These are phyloP conservation scores for Torymus texanus DNA, from an alignment of 2,888 invertebrate species.

Conservation along the genomic window DNA sequence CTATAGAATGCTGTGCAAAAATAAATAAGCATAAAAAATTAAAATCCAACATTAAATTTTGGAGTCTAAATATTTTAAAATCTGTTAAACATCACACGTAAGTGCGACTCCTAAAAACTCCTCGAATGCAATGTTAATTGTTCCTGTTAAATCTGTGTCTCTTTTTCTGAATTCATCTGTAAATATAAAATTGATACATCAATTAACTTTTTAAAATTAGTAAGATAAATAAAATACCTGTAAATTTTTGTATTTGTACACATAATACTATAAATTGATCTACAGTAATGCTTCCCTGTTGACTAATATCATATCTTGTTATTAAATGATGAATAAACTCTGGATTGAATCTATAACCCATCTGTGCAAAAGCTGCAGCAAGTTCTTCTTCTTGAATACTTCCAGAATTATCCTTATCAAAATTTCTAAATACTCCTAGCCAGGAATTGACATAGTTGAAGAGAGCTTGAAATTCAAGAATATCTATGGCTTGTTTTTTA, in stretches of 20 bases:
- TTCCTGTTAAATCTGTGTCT: constrained; percentile 87
- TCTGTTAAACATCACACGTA: constrained; percentile 79
- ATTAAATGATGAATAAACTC: constrained; percentile 86
- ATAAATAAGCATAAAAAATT: constrained; percentile 15
- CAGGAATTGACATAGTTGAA: constrained; percentile 93
- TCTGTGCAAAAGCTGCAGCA: constrained; percentile 85
- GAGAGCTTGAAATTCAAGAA: constrained; percentile 89
- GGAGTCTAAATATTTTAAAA: constrained; percentile 13
- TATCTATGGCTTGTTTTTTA: constrained; percentile 87
- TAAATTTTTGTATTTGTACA: constrained; percentile 91
- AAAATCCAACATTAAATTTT: background rate
- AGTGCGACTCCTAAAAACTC: constrained; percentile 92
- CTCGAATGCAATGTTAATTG: constrained; percentile 91
- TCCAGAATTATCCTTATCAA: constrained; percentile 91
- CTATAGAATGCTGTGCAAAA: background rate
- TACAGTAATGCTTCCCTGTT: constrained; percentile 82
- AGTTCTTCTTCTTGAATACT: constrained; percentile 89
- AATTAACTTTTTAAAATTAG: constrained; percentile 27
- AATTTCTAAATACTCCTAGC: constrained; percentile 89
- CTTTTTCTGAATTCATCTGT: constrained; percentile 88
- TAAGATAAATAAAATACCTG: constrained; percentile 63
- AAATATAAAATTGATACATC: constrained; percentile 52
- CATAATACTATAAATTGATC: constrained; percentile 93
- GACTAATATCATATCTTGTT: constrained; percentile 80
- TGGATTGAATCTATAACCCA: constrained; percentile 91